These are phyloP conservation scores for Athrips mouffetella DNA, from an alignment of 2,888 invertebrate species.

Conservation along the genomic window DNA sequence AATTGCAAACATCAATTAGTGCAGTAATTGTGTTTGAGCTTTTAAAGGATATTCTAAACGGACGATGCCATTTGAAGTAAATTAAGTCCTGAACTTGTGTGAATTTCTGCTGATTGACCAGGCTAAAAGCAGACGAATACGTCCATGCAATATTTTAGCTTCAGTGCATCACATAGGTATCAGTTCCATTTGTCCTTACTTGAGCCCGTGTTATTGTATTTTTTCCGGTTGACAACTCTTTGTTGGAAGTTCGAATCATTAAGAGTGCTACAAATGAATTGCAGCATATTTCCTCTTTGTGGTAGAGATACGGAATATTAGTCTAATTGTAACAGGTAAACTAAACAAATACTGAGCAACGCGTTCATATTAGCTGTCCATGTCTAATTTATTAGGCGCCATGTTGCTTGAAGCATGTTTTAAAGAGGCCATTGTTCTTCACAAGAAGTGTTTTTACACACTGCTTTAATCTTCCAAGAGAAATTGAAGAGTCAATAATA, in stretches of 20 bases:
- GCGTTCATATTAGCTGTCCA: background rate
- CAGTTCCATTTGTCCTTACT: too few relatives aligned
- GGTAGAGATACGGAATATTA: background rate
- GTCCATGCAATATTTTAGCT: too few relatives aligned
- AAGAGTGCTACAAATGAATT: conserved; percentile 21
- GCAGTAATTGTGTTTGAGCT: background rate
- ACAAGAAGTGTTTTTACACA: background rate
- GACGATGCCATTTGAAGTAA: background rate
- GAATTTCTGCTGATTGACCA: too few relatives aligned
- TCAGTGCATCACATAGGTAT: too few relatives aligned
- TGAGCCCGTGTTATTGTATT: conserved; percentile 6
- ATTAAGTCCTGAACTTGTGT: too few relatives aligned
- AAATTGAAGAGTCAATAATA: background rate
- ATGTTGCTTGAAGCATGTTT: background rate
- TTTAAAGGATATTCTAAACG: background rate
- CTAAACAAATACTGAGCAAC: background rate
- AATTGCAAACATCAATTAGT: conserved; percentile 6
- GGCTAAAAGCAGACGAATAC: too few relatives aligned
- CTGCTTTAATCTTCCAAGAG: background rate
- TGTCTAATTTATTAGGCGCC: conserved; percentile 1
- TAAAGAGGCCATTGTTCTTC: background rate
- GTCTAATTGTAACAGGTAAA: background rate
- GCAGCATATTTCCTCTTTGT: conserved; percentile 29
- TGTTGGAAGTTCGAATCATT: conserved; percentile 10
- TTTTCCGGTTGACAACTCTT: conserved; percentile 8